Evolutionary conservation across 2,888 invertebrate genomes (phyloP).

Genomic region (Steinernema carpocapsae): DNA sequence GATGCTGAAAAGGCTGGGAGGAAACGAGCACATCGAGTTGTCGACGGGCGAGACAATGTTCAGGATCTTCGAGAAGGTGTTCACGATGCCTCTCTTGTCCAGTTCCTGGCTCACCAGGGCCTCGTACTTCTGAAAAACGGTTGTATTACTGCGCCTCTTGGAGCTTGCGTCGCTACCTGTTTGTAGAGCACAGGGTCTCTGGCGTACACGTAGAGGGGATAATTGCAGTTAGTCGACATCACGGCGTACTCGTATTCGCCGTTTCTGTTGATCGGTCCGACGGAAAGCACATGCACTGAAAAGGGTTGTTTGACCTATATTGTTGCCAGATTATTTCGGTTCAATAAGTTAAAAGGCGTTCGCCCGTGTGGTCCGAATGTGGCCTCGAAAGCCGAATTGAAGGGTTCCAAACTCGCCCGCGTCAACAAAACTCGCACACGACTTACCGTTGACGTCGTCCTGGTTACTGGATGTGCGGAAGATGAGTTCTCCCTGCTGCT

Average conservation of each 20-base stretch:
- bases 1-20: conserved; percentile 67
- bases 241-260: conserved; percentile 68
- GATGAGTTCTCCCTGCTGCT: conserved; percentile 67
- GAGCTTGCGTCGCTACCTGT: conserved; percentile 52
- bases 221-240: conserved; percentile 69
- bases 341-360: neutral
- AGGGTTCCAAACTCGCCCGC: too few species aligned
- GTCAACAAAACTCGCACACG: neutral
- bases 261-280: conserved; percentile 62
- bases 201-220: conserved; percentile 68
- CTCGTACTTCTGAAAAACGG: conserved; percentile 59
- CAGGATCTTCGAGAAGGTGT: conserved; percentile 66
- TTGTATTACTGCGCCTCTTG: neutral
- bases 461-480: conserved; percentile 67
- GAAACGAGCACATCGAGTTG: conserved; percentile 68
- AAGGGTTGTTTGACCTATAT: neutral
- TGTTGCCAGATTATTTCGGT: neutral
- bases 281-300: conserved; percentile 66
- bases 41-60: conserved; percentile 68
- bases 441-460: conserved; percentile 66
- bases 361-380: too few species aligned
- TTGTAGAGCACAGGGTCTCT: conserved; percentile 68
- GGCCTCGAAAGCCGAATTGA: too few species aligned
- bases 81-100: conserved; percentile 66
- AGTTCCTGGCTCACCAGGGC: conserved; percentile 59